phyloP scores from a whole-genome alignment of 2,113 vertebrate species.

The Puffinus mauretanicus region DNA sequence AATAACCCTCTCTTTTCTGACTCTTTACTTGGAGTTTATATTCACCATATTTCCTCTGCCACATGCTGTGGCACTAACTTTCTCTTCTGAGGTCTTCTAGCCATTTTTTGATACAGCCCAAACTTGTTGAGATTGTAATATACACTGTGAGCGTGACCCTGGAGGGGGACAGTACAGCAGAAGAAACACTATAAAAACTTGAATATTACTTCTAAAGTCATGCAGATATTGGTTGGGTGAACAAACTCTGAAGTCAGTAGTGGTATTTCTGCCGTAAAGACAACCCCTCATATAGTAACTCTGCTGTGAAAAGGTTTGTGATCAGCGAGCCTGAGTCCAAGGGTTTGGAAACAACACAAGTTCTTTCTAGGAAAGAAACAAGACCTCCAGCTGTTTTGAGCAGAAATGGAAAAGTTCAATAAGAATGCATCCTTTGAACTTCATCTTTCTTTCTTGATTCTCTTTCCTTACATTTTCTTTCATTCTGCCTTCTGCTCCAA shows the following conservation, averaged over 20 bases:
- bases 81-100: not conserved
- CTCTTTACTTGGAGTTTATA: not conserved
- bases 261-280: not conserved
- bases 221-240: not conserved
- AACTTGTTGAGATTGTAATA: not conserved
- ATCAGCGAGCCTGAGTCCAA: not conserved
- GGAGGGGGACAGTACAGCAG: not conserved
- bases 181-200: not conserved
- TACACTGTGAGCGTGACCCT: not conserved
- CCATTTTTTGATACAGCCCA: not conserved
- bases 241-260: not conserved
- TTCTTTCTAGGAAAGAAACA: not conserved
- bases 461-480: not conserved
- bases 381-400: not conserved
- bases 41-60: not conserved
- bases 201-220: not conserved
- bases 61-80: not conserved
- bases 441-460: not conserved
- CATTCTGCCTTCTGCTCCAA: not conserved
- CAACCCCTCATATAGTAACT: not conserved
- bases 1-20: not conserved
- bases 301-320: not conserved
- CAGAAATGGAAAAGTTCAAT: not conserved
- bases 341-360: not conserved
- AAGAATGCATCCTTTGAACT: constrained; percentile 1